Evolutionary conservation across 2,888 invertebrate species (phyloP), one percentile per base, ranked within the genome.

Genomic region (Sialis lutaria): DNA sequence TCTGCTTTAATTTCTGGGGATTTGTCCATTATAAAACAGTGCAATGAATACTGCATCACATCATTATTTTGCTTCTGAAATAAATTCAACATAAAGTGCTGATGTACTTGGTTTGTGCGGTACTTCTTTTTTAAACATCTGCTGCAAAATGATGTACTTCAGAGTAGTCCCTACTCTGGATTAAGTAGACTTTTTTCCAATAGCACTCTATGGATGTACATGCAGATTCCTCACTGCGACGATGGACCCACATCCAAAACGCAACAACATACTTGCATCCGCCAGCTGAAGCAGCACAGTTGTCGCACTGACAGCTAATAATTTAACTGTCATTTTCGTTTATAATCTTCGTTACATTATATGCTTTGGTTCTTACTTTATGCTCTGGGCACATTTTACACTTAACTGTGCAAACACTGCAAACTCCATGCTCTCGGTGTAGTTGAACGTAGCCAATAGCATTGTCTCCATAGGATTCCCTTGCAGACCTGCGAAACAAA

Each of bases 251-350:
- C 49, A 47, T 47, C 1, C 52, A 37, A 34, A 51, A 51, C 31
- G 50, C 50, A 53, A 45, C 32, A 8, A 50, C 48, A 49, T 53
- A 49, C 40, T 53, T 53, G 31, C 52, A 52, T 4, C 49, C 49
- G 8, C 50, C 52, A n/a, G n/a, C n/a, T n/a, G n/a, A n/a, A n/a
- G n/a, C n/a, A n/a, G n/a, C n/a, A n/a, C n/a, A n/a, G n/a, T 46
- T 33, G 30, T 50, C 45, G 37, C 49, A 49, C 40, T 42, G 37
- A 10, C 33, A 30, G 32, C 7, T 22, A 34, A 34, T 35, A 31
- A 50, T 42, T 10, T 43, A 35, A 31, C 46, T 41, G 42, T 47
- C 40, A 30, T 49, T 32, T 50, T 50, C 50, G 42, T 50, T 44
- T 39, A 50, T 44, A 30, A 46, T 35, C 42, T 50, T 40, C 35